phyloP scores from a whole-genome alignment of 2,797 vertebrate genomes.

The Spinus pinus region DNA sequence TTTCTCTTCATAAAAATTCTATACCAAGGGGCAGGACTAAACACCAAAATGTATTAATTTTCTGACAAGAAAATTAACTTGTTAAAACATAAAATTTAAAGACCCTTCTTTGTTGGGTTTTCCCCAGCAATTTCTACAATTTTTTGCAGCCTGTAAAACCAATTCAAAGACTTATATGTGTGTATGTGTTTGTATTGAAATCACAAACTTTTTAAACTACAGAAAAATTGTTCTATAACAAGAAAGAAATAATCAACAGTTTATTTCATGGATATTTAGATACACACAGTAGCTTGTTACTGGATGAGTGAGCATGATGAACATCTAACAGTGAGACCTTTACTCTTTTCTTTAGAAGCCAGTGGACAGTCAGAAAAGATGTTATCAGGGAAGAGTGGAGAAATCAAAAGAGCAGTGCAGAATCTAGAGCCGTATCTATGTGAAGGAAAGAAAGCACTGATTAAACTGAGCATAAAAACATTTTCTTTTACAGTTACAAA shows the following conservation, averaged over 20 bases:
- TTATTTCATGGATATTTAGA: background rate
- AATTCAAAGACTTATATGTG: background rate
- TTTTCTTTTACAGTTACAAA: background rate
- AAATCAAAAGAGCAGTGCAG: background rate
- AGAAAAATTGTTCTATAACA: background rate
- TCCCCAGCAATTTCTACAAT: background rate
- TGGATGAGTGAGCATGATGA: background rate
- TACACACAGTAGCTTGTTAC: background rate
- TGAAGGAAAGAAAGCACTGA: background rate
- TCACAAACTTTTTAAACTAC: background rate
- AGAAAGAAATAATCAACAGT: background rate
- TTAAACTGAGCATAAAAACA: background rate
- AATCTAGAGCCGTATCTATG: background rate
- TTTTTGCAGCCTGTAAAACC: background rate
- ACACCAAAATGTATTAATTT: background rate
- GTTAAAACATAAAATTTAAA: background rate
- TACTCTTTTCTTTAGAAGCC: background rate
- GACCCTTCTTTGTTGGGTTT: background rate
- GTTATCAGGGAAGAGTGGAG: background rate
- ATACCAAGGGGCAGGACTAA: background rate
- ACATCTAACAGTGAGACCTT: background rate
- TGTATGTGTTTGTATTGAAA: background rate
- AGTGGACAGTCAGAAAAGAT: background rate
- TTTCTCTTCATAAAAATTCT: background rate
- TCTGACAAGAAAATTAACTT: background rate